Evolutionary conservation across 1,140 invertebrate genomes (phyloP).

Genomic region (Oncopodura yosiiana): DNA sequence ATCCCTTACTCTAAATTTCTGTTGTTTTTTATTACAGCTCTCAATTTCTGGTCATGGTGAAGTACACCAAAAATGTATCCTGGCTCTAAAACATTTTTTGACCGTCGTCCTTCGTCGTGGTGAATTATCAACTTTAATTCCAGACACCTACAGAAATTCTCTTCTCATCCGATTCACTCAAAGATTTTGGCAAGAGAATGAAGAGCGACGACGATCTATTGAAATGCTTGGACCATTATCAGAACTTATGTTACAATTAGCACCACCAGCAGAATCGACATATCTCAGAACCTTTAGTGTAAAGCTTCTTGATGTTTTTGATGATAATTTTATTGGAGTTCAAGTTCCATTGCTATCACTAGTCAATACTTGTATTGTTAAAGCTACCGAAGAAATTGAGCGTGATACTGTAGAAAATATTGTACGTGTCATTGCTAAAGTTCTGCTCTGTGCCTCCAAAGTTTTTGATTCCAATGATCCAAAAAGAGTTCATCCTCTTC

Average conservation of each 20-base stretch:
- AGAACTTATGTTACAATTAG: conserved; percentile 7
- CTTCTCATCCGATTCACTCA: too few relatives aligned
- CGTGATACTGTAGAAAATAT: conserved; percentile 5
- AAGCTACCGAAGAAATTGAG: background rate
- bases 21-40: background rate
- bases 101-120: conserved; percentile 12
- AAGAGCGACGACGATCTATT: background rate
- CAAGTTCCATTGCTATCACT: conserved; percentile 11
- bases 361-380: conserved; percentile 6
- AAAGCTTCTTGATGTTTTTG: conserved; percentile 1
- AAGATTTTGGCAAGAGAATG: background rate
- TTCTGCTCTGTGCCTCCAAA: conserved; percentile 4
- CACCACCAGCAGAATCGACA: background rate
- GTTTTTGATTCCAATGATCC: background rate
- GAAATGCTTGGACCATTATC: background rate
- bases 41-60: background rate
- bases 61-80: conserved; percentile 9
- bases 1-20: background rate
- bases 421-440: background rate
- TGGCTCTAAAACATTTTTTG: conserved; percentile 27
- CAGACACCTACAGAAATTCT: conserved; percentile 7
- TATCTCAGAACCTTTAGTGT: conserved; percentile 4
- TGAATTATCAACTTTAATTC: background rate
- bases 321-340: background rate
- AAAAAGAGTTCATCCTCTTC: conserved; percentile 1